phyloP scores from a whole-genome alignment of 1,140 invertebrate species.

The Dreissena rostriformis region DNA sequence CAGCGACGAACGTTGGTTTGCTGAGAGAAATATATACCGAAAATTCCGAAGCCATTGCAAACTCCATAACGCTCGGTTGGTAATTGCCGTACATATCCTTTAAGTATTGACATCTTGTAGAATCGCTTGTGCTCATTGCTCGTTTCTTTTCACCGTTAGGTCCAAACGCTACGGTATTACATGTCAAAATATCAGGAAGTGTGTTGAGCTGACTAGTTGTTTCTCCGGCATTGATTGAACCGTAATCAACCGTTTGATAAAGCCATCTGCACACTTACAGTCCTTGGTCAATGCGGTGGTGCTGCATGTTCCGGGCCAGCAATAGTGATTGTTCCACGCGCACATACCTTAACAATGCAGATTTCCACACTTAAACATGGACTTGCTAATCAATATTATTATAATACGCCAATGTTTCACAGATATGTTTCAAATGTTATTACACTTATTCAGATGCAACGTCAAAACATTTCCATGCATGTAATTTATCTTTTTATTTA shows the following conservation, averaged over 20 bases:
- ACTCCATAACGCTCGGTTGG: not conserved
- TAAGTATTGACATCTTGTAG: not conserved
- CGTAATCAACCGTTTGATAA: not conserved
- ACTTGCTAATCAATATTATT: no score
- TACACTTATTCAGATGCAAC: no score
- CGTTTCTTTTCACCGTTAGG: not conserved
- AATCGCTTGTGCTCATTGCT: not conserved
- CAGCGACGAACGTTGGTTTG: not conserved
- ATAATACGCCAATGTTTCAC: no score
- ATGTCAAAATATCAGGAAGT: not conserved
- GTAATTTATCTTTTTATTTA: no score
- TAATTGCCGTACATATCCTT: not conserved
- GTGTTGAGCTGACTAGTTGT: not conserved
- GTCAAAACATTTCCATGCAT: no score
- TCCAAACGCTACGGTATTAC: not conserved
- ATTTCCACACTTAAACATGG: no score
- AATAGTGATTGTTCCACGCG: not conserved
- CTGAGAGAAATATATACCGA: not conserved
- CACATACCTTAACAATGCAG: constrained; percentile 8
- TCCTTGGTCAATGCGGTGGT: not conserved
- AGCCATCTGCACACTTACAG: not conserved
- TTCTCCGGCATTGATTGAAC: not conserved
- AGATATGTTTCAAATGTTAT: no score
- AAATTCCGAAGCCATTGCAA: not conserved
- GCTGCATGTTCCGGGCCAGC: constrained; percentile 3